phyloP scores from a whole-genome alignment of 2,113 vertebrate species.

The Mirounga angustirostris region DNA sequence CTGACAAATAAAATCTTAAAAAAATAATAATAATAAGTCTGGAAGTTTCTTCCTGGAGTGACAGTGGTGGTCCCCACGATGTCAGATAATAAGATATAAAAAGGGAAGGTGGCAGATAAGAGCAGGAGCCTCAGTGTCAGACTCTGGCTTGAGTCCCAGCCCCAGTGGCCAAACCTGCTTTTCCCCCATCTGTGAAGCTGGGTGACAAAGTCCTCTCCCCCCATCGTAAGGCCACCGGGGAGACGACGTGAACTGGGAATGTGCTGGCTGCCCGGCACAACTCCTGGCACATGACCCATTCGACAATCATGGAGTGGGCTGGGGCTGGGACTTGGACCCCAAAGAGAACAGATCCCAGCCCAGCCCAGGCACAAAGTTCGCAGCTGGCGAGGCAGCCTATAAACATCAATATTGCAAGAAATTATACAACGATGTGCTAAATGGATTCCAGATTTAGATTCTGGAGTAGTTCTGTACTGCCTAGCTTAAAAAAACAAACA shows the following conservation, averaged over 20 bases:
- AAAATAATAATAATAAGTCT: not conserved
- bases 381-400: not conserved
- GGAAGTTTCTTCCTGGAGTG: not conserved
- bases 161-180: not conserved
- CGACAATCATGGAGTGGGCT: fast-evolving
- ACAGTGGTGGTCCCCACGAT: not conserved
- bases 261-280: not conserved
- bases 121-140: not conserved
- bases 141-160: not conserved
- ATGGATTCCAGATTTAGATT: not conserved
- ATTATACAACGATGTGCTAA: not conserved
- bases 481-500: not conserved
- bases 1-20: no score
- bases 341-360: not conserved
- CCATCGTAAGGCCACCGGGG: fast-evolving
- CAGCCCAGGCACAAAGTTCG: not conserved
- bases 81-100: not conserved
- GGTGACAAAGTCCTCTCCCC: no score
- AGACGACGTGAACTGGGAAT: not conserved
- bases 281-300: no score
- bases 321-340: not conserved
- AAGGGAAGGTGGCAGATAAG: not conserved
- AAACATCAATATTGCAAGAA: not conserved
- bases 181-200: not conserved
- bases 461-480: not conserved